A percentile compares a stretch with the other conserved stretches of the same genome.
Evolutionary conservation across 2,888 invertebrate genomes (phyloP).

Genomic region (Lamellibrachia columna): DNA sequence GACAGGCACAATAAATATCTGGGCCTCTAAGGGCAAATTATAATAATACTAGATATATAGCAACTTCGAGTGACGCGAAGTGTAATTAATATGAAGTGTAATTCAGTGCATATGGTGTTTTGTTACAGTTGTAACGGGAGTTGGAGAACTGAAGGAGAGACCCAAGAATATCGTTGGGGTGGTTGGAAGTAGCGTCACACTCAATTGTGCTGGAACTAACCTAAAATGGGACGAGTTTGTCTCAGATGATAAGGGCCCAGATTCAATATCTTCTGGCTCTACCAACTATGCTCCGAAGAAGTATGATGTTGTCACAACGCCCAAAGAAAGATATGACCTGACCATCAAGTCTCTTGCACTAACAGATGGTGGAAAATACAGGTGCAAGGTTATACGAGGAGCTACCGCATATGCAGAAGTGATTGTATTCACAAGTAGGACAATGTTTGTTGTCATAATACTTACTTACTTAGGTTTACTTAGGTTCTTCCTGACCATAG

Average conservation of each 20-base stretch:
- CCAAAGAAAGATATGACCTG: slow-evolving; percentile 19
- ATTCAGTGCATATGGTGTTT: neutral
- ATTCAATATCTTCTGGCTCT: neutral
- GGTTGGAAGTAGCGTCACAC: slow-evolving; percentile 13
- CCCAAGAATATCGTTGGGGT: slow-evolving; percentile 6
- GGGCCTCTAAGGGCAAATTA: no score
- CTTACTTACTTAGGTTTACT: no score
- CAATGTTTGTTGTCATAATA: neutral
- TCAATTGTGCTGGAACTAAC: slow-evolving; percentile 14
- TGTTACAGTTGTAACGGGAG: slow-evolving; percentile 14
- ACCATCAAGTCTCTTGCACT: slow-evolving; percentile 19
- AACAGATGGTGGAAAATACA: slow-evolving; percentile 8
- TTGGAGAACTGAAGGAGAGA: neutral
- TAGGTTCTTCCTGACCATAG: no score
- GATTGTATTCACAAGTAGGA: neutral
- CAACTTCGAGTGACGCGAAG: no score
- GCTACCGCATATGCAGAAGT: neutral
- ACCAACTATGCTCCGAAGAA: neutral
- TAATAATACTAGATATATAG: no score
- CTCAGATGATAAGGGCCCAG: neutral
- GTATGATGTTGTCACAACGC: neutral
- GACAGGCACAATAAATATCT: no score
- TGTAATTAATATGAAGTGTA: neutral
- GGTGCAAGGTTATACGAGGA: neutral
- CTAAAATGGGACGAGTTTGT: neutral